phyloP scores from a whole-genome alignment of 2,888 invertebrate species.

The Sicus ferrugineus region DNA sequence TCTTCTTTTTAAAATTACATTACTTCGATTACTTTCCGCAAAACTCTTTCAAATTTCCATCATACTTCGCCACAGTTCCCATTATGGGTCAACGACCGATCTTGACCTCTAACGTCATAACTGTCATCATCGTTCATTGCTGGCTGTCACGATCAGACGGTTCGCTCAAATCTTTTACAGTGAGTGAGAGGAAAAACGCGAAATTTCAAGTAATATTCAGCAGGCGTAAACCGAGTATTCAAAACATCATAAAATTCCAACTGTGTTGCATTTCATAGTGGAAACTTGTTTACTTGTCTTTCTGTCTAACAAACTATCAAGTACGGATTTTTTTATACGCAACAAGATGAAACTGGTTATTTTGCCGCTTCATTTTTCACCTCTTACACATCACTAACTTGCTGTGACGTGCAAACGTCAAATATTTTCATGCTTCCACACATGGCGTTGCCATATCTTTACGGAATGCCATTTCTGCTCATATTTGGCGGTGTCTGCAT shows the following conservation, averaged over 20 bases:
- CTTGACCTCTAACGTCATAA: slow-evolving; percentile 38
- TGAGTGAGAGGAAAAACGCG: not conserved
- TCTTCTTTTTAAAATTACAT: not conserved
- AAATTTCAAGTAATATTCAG: too few species aligned
- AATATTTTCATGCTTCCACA: not conserved
- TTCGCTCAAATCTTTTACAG: not conserved
- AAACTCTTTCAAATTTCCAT: slow-evolving; percentile 9
- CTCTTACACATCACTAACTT: slow-evolving; percentile 1
- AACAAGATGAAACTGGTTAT: not conserved
- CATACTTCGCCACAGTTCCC: too few species aligned
- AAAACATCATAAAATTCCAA: not conserved
- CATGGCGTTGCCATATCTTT: slow-evolving; percentile 23
- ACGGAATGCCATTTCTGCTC: slow-evolving; percentile 16
- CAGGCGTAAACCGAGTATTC: too few species aligned
- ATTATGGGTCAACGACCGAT: slow-evolving; percentile 43
- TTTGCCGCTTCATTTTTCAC: not conserved
- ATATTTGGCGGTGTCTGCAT: slow-evolving; percentile 22
- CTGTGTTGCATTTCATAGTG: not conserved
- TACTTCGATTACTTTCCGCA: too few species aligned
- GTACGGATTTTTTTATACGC: not conserved
- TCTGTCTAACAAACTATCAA: not conserved
- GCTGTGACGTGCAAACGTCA: not conserved
- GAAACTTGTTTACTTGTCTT: not conserved
- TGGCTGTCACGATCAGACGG: not conserved
- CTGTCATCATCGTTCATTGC: not conserved